Evolutionary conservation across 1,140 invertebrate genomes (phyloP).

Genomic region (Dufourea novaeangliae): DNA sequence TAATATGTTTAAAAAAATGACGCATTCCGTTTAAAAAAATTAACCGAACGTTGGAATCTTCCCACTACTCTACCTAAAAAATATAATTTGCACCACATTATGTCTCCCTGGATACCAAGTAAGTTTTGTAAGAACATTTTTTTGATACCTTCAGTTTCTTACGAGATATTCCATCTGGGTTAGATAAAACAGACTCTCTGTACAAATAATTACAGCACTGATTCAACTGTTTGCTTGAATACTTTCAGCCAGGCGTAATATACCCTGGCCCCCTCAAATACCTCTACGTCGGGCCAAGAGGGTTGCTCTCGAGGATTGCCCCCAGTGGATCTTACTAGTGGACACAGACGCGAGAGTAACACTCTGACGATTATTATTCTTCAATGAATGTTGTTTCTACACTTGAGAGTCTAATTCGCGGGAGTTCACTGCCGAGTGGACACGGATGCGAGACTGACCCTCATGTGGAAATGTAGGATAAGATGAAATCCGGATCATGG

Average conservation of each 20-base stretch:
- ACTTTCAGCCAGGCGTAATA: neutral
- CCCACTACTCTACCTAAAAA: too few species aligned
- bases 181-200: too few species aligned
- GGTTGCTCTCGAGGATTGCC: neutral
- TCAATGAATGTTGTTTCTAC: neutral
- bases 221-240: neutral
- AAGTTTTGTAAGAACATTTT: too few species aligned
- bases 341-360: too few species aligned
- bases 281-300: neutral
- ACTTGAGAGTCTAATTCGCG: neutral
- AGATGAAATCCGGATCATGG: neutral
- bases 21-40: too few species aligned
- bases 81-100: too few species aligned
- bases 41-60: too few species aligned
- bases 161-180: too few species aligned
- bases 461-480: neutral
- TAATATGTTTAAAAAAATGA: too few species aligned
- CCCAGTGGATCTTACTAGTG: too few species aligned
- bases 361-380: neutral
- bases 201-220: neutral
- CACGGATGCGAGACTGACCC: neutral
- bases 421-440: neutral
- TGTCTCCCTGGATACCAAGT: too few species aligned
- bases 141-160: too few species aligned
- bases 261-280: neutral